A percentile compares a stretch with the other conserved stretches of the same genome.
These are phyloP conservation scores for Lepidocyrtoides sp. DNA, from an alignment of 2,888 invertebrate genomes.

Conservation along the genomic window DNA sequence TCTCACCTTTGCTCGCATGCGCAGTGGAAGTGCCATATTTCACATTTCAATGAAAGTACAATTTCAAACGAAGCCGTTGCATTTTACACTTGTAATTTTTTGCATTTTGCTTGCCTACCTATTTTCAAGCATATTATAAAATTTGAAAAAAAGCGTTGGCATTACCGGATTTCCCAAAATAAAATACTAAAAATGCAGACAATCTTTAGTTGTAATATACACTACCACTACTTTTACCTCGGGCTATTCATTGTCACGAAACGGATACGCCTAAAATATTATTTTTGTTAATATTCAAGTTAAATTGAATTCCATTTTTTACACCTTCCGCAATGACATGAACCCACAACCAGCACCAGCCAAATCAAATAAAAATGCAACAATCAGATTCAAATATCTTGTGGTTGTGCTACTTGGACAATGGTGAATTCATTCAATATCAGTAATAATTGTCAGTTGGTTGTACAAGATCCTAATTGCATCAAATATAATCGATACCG, in stretches of 20 bases:
- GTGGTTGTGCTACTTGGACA: background rate
- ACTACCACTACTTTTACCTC: no score
- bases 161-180: no score
- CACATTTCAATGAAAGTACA: background rate
- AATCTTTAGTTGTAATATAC: no score
- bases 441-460: background rate
- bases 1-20: background rate
- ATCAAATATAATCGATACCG: background rate
- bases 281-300: slow-evolving; percentile 12
- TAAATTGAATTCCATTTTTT: slow-evolving; percentile 12
- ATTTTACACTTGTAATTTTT: no score
- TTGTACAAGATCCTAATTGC: background rate
- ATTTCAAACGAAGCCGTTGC: background rate
- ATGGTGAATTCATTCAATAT: background rate
- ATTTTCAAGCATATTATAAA: no score
- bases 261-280: slow-evolving; percentile 1
- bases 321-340: slow-evolving; percentile 22
- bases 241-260: background rate
- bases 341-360: background rate
- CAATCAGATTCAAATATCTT: background rate
- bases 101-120: no score
- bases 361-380: background rate
- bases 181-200: no score
- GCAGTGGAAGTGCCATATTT: background rate
- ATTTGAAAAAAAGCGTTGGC: no score